A percentile compares a stretch with the other conserved stretches of the same genome.
phyloP scores from a whole-genome alignment of 2,797 vertebrate genomes.

The Dallia pectoralis region DNA sequence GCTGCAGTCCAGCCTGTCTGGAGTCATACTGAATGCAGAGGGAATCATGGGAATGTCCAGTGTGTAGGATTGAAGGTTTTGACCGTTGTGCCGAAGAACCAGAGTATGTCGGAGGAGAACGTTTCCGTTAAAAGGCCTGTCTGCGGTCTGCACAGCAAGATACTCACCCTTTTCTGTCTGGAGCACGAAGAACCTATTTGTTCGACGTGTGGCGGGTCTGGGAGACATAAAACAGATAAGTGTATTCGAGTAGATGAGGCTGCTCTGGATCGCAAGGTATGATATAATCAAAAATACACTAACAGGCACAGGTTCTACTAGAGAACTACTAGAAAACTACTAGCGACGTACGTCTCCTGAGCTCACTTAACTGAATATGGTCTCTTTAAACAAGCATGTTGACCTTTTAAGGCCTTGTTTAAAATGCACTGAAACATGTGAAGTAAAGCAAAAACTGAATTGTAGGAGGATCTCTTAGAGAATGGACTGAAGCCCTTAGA shows the following conservation, averaged over 20 bases:
- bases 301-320: neutral
- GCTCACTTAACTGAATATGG: neutral
- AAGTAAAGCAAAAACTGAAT: neutral
- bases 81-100: neutral
- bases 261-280: constrained; percentile 2
- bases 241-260: neutral
- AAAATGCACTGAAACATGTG: neutral
- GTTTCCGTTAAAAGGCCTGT: neutral
- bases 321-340: neutral
- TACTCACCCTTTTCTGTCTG: neutral
- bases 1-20: neutral
- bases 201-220: neutral
- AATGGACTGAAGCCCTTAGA: neutral
- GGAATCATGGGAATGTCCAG: constrained; percentile 2
- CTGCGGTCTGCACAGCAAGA: neutral
- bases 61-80: neutral
- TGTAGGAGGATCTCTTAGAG: neutral
- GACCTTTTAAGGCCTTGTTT: neutral
- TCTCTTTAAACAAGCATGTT: neutral
- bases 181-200: neutral
- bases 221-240: neutral
- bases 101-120: neutral
- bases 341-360: neutral
- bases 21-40: neutral
- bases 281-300: neutral